Evolutionary conservation across 2,113 vertebrate species (phyloP), one percentile per base, ranked within the genome.

Genomic region (Laticauda colubrina): DNA sequence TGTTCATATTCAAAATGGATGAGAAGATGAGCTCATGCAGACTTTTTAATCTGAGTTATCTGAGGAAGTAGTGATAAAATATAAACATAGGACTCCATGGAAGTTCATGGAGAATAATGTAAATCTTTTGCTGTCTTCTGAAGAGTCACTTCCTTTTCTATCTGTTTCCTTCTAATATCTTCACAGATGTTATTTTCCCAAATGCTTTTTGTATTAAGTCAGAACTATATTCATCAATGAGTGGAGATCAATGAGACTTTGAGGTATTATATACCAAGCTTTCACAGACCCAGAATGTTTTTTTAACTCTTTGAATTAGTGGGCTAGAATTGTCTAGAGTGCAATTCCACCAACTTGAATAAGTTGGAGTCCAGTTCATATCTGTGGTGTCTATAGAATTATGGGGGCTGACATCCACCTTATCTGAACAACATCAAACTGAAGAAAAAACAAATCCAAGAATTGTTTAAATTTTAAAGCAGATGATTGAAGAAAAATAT

Each of bases 91-190:
- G 96, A 96, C 97, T 97, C 96, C 96, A 96, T 96, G 94, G 97
- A 98, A 96, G 97, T 97, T 98, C 96, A 95, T 96, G 95, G 96
- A 98, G 96, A 97, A 98, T 97, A 97, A 98, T 98, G 97, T 98
- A 98, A 98, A 98, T 98, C 97, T 97, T 97, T 96, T 87, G 96
- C 93, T 95, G 91, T 96, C 96, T 97, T 96, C 96, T 94, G 96
- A 98, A 95, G 96, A 97, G 97, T 97, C 96, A 97, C 96, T 97
- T 97, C 95, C 96, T 97, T 97, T 98, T 97, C 97, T 96, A 97
- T 98, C 96, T 98, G 96, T 97, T 98, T 97, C 97, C 96, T 97
- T 97, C 96, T 96, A 97, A 97, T 97, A 97, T 95, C 94, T 95
- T 97, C 96, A 96, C 97, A 97, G 96, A 98, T 98, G 97, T 95